These are phyloP conservation scores for Tamias sibiricus DNA, from an alignment of 2,113 vertebrate genomes.

Conservation along the genomic window DNA sequence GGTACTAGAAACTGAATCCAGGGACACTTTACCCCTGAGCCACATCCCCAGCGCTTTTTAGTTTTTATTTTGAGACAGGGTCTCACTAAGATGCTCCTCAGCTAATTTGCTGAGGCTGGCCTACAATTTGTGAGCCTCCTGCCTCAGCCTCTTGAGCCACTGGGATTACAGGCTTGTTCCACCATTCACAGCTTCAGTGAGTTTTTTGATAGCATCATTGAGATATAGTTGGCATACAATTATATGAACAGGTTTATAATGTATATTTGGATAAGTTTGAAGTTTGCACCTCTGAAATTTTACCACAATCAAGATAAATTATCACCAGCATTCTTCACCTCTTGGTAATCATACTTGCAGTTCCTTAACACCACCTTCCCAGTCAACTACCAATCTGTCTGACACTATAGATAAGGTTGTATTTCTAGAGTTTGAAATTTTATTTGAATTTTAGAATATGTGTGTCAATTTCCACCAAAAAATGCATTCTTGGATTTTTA, in stretches of 20 bases:
- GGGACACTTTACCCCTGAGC: background rate
- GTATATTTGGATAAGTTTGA: background rate
- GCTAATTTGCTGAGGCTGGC: background rate
- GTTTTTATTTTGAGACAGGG: background rate
- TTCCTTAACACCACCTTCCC: background rate
- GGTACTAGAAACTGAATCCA: background rate
- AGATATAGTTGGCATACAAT: background rate
- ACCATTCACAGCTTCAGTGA: background rate
- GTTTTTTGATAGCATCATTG: background rate
- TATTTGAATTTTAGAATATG: background rate
- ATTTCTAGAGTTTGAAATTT: slow-evolving; percentile 7
- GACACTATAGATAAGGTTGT: background rate
- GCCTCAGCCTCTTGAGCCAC: background rate
- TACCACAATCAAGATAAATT: background rate
- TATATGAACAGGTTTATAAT: background rate
- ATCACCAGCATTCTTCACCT: background rate
- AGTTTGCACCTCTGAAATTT: background rate
- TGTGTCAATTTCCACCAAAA: background rate
- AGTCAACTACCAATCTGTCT: background rate
- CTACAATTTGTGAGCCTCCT: background rate
- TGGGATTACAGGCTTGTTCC: background rate
- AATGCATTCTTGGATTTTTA: background rate
- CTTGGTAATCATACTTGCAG: background rate
- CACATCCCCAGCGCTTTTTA: background rate
- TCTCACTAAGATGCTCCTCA: background rate